Evolutionary conservation across 2,888 invertebrate species (phyloP).

Genomic region (Cotesia congregata): DNA sequence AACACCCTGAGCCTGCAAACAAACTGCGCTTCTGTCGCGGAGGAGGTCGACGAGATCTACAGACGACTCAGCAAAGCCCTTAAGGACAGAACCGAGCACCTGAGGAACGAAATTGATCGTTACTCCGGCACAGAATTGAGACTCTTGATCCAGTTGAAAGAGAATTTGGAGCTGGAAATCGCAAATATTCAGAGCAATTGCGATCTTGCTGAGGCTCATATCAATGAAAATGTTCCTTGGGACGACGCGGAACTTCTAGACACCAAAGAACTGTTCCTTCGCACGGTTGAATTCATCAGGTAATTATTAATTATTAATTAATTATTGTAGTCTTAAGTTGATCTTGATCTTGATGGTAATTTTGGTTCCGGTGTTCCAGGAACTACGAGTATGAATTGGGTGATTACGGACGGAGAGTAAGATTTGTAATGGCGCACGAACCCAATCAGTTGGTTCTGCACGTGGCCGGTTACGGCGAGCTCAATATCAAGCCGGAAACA

Average conservation of each 20-base stretch:
- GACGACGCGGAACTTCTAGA: constrained; percentile 94
- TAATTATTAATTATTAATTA: constrained; percentile 43
- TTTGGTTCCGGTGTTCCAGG: constrained; percentile 70
- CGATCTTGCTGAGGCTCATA: constrained; percentile 95
- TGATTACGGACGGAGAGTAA: constrained; percentile 87
- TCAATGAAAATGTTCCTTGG: constrained; percentile 91
- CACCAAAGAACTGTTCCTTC: constrained; percentile 95
- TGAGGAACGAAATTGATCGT: constrained; percentile 91
- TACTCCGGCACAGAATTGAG: constrained; percentile 91
- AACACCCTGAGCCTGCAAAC: constrained; percentile 89
- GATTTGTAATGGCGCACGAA: constrained; percentile 91
- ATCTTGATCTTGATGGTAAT: background rate
- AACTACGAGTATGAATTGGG: constrained; percentile 95
- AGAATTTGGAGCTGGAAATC: constrained; percentile 94
- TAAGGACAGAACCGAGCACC: constrained; percentile 89
- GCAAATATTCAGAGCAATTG: constrained; percentile 96
- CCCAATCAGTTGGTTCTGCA: constrained; percentile 92
- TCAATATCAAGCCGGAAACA: constrained; percentile 81
- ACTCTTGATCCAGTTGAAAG: constrained; percentile 88
- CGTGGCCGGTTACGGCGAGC: constrained; percentile 90
- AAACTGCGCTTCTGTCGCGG: constrained; percentile 90
- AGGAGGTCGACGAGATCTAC: constrained; percentile 95
- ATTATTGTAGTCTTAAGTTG: no score
- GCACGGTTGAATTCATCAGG: constrained; percentile 93
- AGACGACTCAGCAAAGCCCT: constrained; percentile 88